Evolutionary conservation across 2,888 invertebrate genomes (phyloP), one percentile per base, ranked within the genome.

Genomic region (Orthosia gothica): DNA sequence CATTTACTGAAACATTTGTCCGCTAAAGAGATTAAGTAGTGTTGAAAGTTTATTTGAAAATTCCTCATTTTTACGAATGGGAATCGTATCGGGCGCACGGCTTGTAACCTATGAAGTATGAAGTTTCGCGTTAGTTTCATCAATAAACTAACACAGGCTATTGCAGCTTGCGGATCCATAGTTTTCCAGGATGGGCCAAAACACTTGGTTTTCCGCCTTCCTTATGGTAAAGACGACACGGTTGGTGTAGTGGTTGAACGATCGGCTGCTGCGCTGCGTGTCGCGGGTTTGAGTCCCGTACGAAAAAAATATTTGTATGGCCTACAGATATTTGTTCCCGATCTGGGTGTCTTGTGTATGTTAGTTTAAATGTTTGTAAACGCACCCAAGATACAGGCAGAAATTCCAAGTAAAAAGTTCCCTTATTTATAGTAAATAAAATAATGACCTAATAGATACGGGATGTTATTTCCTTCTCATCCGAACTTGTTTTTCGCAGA

Each of bases 401-500:
- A 7, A 32, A 32, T 32, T 32, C 7, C 5, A 1, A 32, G 32
- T 32, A 2, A 7, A 7, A 7, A 7, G 5, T 32, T 32, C 7
- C 0, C 7, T 32, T 32, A 32, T 0, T 32, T 7, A 7, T 7
- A 7, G 7, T 32, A 32, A 7, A 32, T 32, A 7, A 32, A 32
- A 32, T 5, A 32, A 32, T 32, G 32, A n/a, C n/a, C n/a, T 32
- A 64, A 75, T 52, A 57, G 18, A 76, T 67, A 16, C 16, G 9
- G n/a, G 18, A n/a, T 63, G 20, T 57, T 79, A 62, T 69, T 82
- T n/a, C 50, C 52, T 70, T 7, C 47, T 57, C n/a, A 49, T 70
- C 64, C 57, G 50, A 32, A 45, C 79, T 65, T 75, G 23, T 74
- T 70, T 66, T 76, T 69, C 54, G 20, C 58, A 65, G 20, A 65